Evolutionary conservation across 2,888 invertebrate genomes (phyloP).

Genomic region (Bellardia pandia): DNA sequence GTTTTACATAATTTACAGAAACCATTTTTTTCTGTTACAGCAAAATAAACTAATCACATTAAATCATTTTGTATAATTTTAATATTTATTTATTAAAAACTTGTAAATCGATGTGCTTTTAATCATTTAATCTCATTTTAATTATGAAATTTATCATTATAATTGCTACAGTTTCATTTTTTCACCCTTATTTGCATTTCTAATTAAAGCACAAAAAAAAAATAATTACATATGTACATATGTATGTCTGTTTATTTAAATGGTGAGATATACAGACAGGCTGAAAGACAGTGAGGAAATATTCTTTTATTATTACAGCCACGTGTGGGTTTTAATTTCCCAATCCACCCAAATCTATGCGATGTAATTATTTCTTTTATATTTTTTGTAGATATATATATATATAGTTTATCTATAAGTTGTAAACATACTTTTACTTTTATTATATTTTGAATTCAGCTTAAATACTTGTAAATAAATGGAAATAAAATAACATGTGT

Average conservation of each 20-base stretch:
- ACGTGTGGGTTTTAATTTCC: slow-evolving; percentile 18
- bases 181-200: slow-evolving; percentile 26
- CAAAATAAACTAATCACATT: background rate
- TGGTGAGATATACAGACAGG: background rate
- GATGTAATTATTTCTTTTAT: background rate
- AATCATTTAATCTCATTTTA: slow-evolving; percentile 36
- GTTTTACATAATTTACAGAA: no score
- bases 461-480: background rate
- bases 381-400: background rate
- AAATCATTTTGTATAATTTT: slow-evolving; percentile 36
- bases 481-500: slow-evolving; percentile 19
- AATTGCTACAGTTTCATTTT: slow-evolving; percentile 7
- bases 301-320: background rate
- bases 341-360: background rate
- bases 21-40: background rate
- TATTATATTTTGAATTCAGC: background rate
- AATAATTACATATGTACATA: background rate
- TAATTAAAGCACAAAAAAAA: slow-evolving; percentile 6
- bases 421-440: background rate
- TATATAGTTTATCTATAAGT: background rate
- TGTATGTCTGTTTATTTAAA: slow-evolving; percentile 1
- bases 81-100: slow-evolving; percentile 18
- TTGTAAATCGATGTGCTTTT: background rate
- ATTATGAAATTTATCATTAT: slow-evolving; percentile 35
- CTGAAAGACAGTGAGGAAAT: background rate